Base-by-base conservation (phyloP, 2,888 invertebrate species). In the Micropterix aruncella region DNA sequence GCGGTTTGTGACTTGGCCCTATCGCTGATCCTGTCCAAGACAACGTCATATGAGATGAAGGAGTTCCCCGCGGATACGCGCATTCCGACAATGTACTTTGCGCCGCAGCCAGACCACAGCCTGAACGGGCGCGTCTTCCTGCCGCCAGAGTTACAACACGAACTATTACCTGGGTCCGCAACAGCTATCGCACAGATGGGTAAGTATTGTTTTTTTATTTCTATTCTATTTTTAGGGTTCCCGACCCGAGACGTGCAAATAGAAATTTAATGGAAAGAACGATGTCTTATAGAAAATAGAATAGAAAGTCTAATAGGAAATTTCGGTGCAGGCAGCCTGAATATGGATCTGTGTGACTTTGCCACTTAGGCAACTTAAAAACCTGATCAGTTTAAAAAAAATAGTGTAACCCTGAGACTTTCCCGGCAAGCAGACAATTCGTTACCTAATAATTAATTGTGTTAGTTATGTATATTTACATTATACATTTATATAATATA, bases 1-100 rank as follows among this genome's bases (percentile, higher is more conserved):
- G 89, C 95, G 18, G 80, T 92, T 44, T 95, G 95, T 73, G 97
- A 97, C 73, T 73, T 97, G 51, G 89, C 94, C 14, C 82, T 93
- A 72, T 87, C 90, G 41, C 75, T 97, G 56, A 80, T 97, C 53
- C 79, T 88, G 68, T 79, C 88, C 46, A 91, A 92, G 60, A 84
- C 90, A 41, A 77, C 82, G 44, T 86, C 80, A 59, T 92, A 89
- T 67, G 92, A 93, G 58, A 72, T 89, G 67, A 90, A 89, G 61
- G 92, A 93, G 58, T 88, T 88, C 62, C 85, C 89, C 4, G 77
- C 84, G 38, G 88, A 91, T 61, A 81, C 86, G 44, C 75, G 88
- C 57, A 82, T 94, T 60, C 91, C 93, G 49, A 80, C 85, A 42
- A 92, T 92, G 88, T 90, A 89, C 73, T 92, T 89, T 68, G 78